phyloP scores from a whole-genome alignment of 2,888 invertebrate genomes.

The Sthenelais limicola region DNA sequence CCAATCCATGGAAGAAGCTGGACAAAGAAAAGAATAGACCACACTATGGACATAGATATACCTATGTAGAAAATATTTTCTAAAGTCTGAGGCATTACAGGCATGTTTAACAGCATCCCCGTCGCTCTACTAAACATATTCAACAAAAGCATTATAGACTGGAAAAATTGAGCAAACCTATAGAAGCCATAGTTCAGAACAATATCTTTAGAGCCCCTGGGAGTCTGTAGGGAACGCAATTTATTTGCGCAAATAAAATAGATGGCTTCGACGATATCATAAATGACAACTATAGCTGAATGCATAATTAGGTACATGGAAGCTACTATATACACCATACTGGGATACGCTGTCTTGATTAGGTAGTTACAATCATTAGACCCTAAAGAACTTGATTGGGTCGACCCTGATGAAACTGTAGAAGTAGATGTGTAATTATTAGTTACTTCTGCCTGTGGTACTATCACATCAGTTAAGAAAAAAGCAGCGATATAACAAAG shows the following conservation, averaged over 20 bases:
- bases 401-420: background rate
- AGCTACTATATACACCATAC: background rate
- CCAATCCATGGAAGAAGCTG: conserved; percentile 27
- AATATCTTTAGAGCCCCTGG: background rate
- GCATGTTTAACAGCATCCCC: too few species aligned
- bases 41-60: background rate
- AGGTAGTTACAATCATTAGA: background rate
- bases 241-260: background rate
- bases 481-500: background rate
- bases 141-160: background rate
- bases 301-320: conserved; percentile 5
- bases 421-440: too few species aligned
- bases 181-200: conserved; percentile 3
- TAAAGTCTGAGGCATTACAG: too few species aligned
- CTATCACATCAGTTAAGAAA: too few species aligned
- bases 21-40: conserved; percentile 29
- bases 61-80: conserved; percentile 8
- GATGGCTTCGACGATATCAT: background rate
- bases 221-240: background rate
- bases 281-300: background rate
- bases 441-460: too few species aligned
- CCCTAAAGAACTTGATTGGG: background rate
- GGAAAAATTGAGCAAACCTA: background rate
- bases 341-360: background rate
- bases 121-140: too few species aligned